A percentile compares a stretch with the other conserved stretches of the same genome.
Evolutionary conservation across 2,113 vertebrate genomes (phyloP).

Genomic region (Vulpes ferrilata): DNA sequence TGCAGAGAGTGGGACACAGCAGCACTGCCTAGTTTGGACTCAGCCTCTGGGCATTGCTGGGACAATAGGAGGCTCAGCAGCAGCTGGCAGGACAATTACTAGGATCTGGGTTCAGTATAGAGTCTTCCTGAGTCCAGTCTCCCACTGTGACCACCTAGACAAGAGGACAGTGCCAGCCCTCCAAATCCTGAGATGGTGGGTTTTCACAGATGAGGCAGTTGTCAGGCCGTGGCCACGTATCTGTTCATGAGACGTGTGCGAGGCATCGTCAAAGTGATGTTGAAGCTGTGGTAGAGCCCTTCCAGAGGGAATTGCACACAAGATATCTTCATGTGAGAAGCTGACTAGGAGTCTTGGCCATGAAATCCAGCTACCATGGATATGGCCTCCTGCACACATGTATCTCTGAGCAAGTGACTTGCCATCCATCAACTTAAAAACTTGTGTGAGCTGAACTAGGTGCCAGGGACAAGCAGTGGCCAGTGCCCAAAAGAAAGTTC

Average conservation of each 20-base stretch:
- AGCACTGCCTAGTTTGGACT: accelerated
- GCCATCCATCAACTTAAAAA: too few species aligned
- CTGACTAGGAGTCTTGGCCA: neutral
- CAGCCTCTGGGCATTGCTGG: neutral
- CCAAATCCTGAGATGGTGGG: neutral
- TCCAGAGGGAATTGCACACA: too few species aligned
- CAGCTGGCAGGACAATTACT: too few species aligned
- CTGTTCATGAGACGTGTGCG: neutral
- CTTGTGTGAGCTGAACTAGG: neutral
- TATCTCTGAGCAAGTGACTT: neutral
- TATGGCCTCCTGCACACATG: neutral
- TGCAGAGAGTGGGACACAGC: accelerated
- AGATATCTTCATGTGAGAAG: accelerated
- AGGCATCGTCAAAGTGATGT: accelerated
- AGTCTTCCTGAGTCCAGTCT: neutral
- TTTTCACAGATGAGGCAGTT: neutral
- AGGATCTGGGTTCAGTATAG: neutral
- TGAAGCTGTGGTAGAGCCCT: neutral
- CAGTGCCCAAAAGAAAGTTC: accelerated
- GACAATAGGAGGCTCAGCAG: neutral
- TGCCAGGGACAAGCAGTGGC: neutral
- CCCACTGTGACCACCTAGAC: neutral
- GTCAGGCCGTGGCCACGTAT: neutral
- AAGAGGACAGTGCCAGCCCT: neutral
- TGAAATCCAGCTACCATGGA: accelerated